Conservation (phyloP, 2,888 invertebrate genomes). For the Andrena haemorrhoa region DNA sequence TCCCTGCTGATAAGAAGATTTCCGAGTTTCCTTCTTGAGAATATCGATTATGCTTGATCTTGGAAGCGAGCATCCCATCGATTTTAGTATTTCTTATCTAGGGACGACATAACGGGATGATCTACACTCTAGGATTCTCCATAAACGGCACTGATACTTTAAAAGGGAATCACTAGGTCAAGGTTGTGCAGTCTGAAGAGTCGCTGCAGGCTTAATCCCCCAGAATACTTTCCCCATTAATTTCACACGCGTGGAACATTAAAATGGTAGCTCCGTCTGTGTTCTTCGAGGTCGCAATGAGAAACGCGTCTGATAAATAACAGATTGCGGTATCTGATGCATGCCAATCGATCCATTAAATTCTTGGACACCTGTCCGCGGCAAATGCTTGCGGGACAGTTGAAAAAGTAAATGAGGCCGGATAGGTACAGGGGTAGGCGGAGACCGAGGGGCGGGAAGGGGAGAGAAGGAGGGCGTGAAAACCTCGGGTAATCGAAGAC, state of each 20-base stretch:
- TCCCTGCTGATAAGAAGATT: not conserved
- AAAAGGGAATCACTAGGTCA: not conserved
- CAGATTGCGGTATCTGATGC: not conserved
- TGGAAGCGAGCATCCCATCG: too few species aligned
- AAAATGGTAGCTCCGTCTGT: not conserved
- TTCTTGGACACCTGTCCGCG: slow-evolving; percentile 30
- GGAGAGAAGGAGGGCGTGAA: slow-evolving; percentile 34
- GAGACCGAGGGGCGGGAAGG: not conserved
- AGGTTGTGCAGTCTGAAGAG: not conserved
- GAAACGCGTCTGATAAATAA: not conserved
- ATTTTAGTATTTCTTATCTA: too few species aligned
- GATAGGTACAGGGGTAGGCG: not conserved
- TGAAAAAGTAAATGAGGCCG: slow-evolving; percentile 16
- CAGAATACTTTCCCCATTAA: too few species aligned
- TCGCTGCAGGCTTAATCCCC: too few species aligned
- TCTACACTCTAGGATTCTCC: too few species aligned
- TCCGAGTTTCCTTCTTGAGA: too few species aligned
- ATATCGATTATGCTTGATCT: too few species aligned
- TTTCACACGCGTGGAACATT: not conserved
- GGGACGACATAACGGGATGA: too few species aligned
- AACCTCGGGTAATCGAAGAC: slow-evolving; percentile 72
- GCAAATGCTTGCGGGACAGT: slow-evolving; percentile 48
- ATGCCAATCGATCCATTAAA: slow-evolving; percentile 11
- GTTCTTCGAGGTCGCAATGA: not conserved
- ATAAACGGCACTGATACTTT: not conserved